phyloP scores from a whole-genome alignment of 2,113 vertebrate species.

The Leuciscus idus region DNA sequence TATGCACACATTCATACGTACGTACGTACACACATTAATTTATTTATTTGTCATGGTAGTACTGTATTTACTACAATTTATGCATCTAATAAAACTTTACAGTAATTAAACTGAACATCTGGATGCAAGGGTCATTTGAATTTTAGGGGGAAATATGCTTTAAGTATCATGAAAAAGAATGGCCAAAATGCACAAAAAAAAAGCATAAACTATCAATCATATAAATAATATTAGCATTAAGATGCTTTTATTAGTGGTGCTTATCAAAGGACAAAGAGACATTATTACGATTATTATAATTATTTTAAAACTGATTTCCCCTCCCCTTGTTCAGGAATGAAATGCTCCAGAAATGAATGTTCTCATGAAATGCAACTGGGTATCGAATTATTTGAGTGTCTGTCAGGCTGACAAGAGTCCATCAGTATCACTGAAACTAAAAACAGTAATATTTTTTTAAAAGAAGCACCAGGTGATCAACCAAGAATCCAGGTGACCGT shows the following conservation, averaged over 20 bases:
- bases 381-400: not conserved
- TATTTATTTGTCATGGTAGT: not conserved
- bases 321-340: not conserved
- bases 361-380: not conserved
- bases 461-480: not conserved
- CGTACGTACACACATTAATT: too few species aligned
- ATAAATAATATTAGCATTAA: too few species aligned
- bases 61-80: not conserved
- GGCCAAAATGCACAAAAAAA: not conserved
- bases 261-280: too few species aligned
- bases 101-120: not conserved
- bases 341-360: not conserved
- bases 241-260: too few species aligned
- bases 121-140: not conserved
- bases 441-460: too few species aligned
- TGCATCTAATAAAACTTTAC: not conserved
- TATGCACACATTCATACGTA: too few species aligned
- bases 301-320: not conserved
- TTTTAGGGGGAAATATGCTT: not conserved
- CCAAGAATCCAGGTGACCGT: too few species aligned
- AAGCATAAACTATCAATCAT: too few species aligned
- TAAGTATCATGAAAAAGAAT: not conserved
- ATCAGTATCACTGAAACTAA: constrained; percentile 25
- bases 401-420: not conserved
- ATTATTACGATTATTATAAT: too few species aligned